Conservation (phyloP, 1,140 invertebrate genomes). For the Aphis craccivora region DNA sequence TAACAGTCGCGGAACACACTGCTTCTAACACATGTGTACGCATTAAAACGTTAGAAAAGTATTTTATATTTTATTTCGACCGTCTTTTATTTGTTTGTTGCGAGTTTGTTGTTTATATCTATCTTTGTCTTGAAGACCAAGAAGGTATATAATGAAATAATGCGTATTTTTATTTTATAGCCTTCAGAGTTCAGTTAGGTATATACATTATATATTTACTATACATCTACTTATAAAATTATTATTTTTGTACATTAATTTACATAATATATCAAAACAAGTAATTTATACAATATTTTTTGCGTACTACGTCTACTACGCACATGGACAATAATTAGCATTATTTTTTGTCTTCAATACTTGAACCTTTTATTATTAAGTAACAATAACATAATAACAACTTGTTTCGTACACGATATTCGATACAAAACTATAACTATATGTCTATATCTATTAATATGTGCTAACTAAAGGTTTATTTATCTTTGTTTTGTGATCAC, state of each 20-base stretch:
- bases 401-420: neutral
- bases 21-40: neutral
- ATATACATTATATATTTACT: neutral
- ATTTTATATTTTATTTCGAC: neutral
- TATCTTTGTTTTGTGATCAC: slow-evolving; percentile 4
- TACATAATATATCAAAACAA: slow-evolving; percentile 24
- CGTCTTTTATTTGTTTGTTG: neutral
- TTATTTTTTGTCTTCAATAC: neutral
- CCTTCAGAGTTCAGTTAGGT: slow-evolving; percentile 4
- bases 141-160: neutral
- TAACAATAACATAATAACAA: neutral
- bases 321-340: neutral
- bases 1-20: neutral
- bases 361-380: neutral
- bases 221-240: neutral
- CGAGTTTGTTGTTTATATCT: neutral
- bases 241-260: neutral
- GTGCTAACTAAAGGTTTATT: neutral
- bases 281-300: neutral
- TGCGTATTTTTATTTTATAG: slow-evolving; percentile 9
- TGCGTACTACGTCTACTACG: neutral
- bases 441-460: too few relatives aligned
- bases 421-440: neutral
- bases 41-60: neutral
- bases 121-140: neutral